A percentile compares a stretch with the other conserved stretches of the same genome.
These are phyloP conservation scores for Macrostomum lignano DNA, from an alignment of 1,140 invertebrate species.

Conservation along the genomic window DNA sequence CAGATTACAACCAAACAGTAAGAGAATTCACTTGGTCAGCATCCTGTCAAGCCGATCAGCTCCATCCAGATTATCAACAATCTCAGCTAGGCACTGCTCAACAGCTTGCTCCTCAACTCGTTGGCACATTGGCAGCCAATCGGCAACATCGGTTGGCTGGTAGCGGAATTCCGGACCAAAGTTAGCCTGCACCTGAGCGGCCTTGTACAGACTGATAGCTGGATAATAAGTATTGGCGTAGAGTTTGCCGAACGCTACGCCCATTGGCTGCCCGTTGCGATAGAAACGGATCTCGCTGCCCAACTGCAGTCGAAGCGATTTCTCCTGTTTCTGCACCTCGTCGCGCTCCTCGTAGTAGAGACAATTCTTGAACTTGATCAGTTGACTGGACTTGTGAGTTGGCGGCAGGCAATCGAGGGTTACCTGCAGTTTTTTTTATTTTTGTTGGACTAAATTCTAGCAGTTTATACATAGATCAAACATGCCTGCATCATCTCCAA, in stretches of 20 bases:
- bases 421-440: neutral
- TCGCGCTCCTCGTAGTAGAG: conserved; percentile 94
- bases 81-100: conserved; percentile 1
- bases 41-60: no score
- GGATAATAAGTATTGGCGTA: conserved; percentile 77
- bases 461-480: neutral
- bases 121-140: neutral
- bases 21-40: no score
- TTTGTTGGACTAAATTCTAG: conserved; percentile 1
- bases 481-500: neutral
- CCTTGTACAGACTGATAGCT: conserved; percentile 63
- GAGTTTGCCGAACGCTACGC: conserved; percentile 53
- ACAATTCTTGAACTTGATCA: conserved; percentile 89
- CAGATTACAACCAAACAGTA: no score
- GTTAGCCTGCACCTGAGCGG: conserved; percentile 59
- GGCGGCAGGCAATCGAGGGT: neutral
- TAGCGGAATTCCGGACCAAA: conserved; percentile 80
- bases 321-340: conserved; percentile 51
- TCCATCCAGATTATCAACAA: no score
- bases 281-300: conserved; percentile 51
- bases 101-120: neutral
- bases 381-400: conserved; percentile 36
- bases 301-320: conserved; percentile 40
- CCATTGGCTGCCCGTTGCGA: conserved; percentile 48
- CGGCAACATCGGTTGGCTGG: conserved; percentile 36